Base-by-base conservation (phyloP, 2,888 invertebrate species). In the Agonopterix heracliana region DNA sequence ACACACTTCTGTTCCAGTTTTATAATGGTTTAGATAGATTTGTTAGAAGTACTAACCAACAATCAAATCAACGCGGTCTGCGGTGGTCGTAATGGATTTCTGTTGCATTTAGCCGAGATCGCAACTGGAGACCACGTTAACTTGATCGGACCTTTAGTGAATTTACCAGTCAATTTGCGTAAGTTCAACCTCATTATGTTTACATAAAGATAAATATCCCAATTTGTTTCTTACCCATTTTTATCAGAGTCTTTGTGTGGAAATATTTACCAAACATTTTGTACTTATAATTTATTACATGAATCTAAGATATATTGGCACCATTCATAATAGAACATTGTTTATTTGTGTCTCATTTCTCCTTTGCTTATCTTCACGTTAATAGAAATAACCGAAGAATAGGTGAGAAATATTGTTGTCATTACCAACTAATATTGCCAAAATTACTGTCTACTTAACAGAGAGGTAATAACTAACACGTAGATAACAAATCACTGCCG, bases 201-300 rank as follows among this genome's bases (percentile, higher is more conserved):
- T 71, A 77, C 74, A 72, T 77, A 76, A 78, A 75, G 74, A 73
- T 69, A 76, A 81, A 83, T 81, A 78, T 78, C 74, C 76, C 65
- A 79, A 84, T 83, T 80, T 81, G 74, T 80, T 78, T 63, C 73
- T 61, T 71, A 71, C 69, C 71, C 68, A n/a, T 44, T 40, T 58
- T 73, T 64, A 68, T 69, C 61, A 62, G 62, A 61, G 60, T 61
- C 65, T 73, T 68, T 73, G 69, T 71, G 62, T 55, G 59, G 55
- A 56, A 70, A 70, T 74, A 70, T 73, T 71, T 67, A 66, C 61
- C 56, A 51, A 64, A 59, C 53, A 57, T 60, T 66, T 47, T 54
- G 52, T 45, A 13, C 44, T 50, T 9, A 38, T 58, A 59, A 72
- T 74, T 73, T 69, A 67, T 67, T 64, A 58, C 51, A 50, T 56